A percentile compares a stretch with the other conserved stretches of the same genome.
Conservation (phyloP, 1,140 invertebrate genomes). For the Ceratoteleas bidentatus region DNA sequence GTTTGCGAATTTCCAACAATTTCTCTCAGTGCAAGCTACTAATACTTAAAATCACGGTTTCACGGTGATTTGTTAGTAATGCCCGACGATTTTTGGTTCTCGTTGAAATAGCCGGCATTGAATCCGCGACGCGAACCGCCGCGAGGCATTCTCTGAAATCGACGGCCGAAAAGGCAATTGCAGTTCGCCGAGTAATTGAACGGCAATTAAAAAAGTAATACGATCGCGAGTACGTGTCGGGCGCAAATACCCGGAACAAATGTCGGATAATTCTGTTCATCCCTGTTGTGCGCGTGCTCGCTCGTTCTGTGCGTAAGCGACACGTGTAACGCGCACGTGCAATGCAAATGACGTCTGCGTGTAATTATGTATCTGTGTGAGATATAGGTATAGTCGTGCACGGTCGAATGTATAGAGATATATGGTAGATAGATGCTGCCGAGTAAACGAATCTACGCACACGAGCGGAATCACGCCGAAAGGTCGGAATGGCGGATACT, state of each 20-base stretch:
- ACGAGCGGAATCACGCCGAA: slow-evolving; percentile 27
- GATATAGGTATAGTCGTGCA: slow-evolving; percentile 51
- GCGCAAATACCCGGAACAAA: slow-evolving; percentile 7
- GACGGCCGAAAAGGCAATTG: not conserved
- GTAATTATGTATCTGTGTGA: slow-evolving; percentile 50
- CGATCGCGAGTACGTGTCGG: no score
- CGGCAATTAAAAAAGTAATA: not conserved
- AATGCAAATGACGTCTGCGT: slow-evolving; percentile 57
- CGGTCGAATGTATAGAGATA: slow-evolving; percentile 7
- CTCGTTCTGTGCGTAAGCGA: slow-evolving; percentile 61
- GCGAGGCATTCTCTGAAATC: not conserved
- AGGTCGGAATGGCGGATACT: slow-evolving; percentile 8
- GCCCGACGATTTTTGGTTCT: no score
- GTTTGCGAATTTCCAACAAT: no score
- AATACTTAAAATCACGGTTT: no score
- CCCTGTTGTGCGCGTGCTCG: slow-evolving; percentile 59
- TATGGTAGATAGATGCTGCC: slow-evolving; percentile 35
- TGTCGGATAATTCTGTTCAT: slow-evolving; percentile 53
- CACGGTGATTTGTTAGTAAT: no score
- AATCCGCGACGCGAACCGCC: no score
- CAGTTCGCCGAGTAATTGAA: not conserved
- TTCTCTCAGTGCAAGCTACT: no score
- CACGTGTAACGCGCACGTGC: slow-evolving; percentile 66
- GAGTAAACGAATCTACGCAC: slow-evolving; percentile 52
- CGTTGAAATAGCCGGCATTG: no score